Percentiles rank a stretch among this genome's conserved stretches.
These are phyloP conservation scores for Allolobophora icterica DNA, from an alignment of 2,888 invertebrate genomes.

Conservation along the genomic window DNA sequence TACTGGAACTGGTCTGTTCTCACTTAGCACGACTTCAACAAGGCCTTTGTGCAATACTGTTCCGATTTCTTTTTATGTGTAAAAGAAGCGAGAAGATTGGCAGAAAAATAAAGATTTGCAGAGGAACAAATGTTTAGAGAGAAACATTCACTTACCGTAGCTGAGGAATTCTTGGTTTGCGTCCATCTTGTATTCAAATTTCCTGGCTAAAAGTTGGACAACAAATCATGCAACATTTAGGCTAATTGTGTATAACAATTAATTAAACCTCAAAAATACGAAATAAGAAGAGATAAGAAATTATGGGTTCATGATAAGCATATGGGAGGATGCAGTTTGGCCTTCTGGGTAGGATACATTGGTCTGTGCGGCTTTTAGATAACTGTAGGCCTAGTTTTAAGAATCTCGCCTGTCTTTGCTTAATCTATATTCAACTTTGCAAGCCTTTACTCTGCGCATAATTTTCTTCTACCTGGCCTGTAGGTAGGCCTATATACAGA, in stretches of 20 bases:
- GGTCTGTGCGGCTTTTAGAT: no score
- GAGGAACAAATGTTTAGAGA: no score
- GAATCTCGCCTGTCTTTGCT: no score
- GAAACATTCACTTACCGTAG: conserved; percentile 67
- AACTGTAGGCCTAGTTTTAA: no score
- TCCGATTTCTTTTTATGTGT: not conserved
- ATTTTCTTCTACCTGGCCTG: no score
- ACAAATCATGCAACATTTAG: not conserved
- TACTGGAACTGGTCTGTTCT: not conserved
- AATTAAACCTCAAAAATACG: not conserved
- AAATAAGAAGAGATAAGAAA: not conserved
- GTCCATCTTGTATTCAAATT: conserved; percentile 71
- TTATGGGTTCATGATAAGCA: not conserved
- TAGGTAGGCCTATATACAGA: no score
- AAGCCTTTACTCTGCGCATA: no score
- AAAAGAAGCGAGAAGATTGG: not conserved
- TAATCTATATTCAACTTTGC: no score
- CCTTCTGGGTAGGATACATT: no score
- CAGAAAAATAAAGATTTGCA: no score
- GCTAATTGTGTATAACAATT: not conserved
- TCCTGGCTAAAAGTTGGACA: conserved; percentile 57
- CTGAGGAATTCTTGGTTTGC: conserved; percentile 91
- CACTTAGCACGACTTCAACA: not conserved
- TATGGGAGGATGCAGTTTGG: no score
- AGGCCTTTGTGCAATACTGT: not conserved